phyloP scores from a whole-genome alignment of 2,797 vertebrate species.

The Danio jaintianensis region DNA sequence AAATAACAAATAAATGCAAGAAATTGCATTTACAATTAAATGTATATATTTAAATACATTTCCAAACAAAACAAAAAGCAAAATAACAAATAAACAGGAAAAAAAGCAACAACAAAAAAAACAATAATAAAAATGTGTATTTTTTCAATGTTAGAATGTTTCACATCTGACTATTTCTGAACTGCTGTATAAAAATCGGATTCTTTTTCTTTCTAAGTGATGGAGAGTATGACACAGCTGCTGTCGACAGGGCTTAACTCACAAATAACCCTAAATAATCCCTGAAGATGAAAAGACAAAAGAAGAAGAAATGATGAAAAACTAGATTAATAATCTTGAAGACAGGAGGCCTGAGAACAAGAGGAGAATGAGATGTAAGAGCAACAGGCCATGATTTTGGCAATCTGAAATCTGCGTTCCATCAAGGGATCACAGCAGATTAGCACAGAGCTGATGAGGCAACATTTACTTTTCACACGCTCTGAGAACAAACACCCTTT shows the following conservation, averaged over 20 bases:
- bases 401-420: conserved; percentile 43
- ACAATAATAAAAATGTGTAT: too few species aligned
- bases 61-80: too few species aligned
- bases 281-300: not conserved
- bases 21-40: too few species aligned
- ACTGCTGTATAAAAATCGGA: too few species aligned
- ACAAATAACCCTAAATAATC: not conserved
- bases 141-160: too few species aligned
- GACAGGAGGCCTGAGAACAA: not conserved
- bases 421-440: conserved; percentile 58
- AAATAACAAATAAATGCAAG: too few species aligned
- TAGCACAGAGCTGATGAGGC: conserved; percentile 56
- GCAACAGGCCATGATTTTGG: conserved; percentile 16
- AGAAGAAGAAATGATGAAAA: not conserved
- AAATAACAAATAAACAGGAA: too few species aligned
- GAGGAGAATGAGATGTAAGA: not conserved
- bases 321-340: not conserved
- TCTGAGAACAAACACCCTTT: conserved; percentile 32
- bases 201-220: not conserved
- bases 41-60: too few species aligned
- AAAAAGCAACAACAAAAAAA: too few species aligned
- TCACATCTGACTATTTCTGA: too few species aligned
- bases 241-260: not conserved
- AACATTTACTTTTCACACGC: conserved; percentile 63
- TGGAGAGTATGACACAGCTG: not conserved